phyloP scores from a whole-genome alignment of 2,113 vertebrate species.

The Anguilla rostrata region DNA sequence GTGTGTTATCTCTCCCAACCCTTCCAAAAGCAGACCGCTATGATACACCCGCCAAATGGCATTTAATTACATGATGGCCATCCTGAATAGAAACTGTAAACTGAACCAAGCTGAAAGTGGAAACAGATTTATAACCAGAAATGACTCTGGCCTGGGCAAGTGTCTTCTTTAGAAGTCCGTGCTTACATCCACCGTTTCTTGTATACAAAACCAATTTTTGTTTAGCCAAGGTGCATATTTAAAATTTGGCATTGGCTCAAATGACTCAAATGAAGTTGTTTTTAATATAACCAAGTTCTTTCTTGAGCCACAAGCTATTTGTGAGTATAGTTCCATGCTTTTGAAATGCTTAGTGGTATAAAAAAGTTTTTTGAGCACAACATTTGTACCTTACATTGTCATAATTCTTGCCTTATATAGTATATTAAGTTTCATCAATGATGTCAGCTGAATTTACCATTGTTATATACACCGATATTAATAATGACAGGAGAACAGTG shows the following conservation, averaged over 20 bases:
- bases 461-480: background rate
- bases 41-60: constrained; percentile 51
- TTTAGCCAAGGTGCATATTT: background rate
- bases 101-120: constrained; percentile 42
- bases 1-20: constrained; percentile 42
- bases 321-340: constrained; percentile 13
- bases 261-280: background rate
- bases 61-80: constrained; percentile 54
- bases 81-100: constrained; percentile 42
- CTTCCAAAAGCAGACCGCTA: constrained; percentile 47
- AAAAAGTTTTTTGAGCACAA: background rate
- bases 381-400: too few relatives aligned
- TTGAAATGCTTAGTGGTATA: background rate
- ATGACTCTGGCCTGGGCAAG: constrained; percentile 22
- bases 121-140: constrained; percentile 44
- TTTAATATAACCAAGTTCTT: background rate
- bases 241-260: background rate
- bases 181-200: constrained; percentile 2
- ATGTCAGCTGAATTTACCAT: background rate
- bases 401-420: background rate
- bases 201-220: constrained; percentile 2
- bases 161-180: constrained; percentile 8
- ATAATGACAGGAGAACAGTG: background rate
- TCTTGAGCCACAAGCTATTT: constrained; percentile 4
- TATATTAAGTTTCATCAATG: background rate